Conservation (phyloP, 2,113 vertebrate genomes). For the Redunca redunca region DNA sequence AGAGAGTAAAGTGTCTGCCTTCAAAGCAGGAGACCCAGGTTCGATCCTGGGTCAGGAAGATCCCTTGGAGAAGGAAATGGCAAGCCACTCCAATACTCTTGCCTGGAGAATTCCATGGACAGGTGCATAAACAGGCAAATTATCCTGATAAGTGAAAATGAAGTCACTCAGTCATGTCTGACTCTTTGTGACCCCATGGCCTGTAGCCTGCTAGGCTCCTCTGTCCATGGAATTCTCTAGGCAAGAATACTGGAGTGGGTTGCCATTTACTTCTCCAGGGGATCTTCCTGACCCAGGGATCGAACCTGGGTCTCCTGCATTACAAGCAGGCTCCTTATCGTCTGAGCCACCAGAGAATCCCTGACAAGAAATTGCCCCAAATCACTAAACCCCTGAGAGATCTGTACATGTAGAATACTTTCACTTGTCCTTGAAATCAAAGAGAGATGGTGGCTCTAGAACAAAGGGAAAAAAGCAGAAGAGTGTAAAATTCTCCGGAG, state of each 20-base stretch:
- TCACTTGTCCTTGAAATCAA: neutral
- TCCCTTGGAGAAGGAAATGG: neutral
- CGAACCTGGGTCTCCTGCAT: too few species aligned
- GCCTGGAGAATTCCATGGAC: neutral
- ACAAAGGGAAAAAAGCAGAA: neutral
- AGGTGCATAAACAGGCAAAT: neutral
- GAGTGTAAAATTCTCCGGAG: neutral
- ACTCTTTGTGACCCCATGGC: neutral
- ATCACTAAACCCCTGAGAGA: neutral
- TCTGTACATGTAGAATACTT: neutral
- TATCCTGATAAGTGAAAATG: neutral
- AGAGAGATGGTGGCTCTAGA: neutral
- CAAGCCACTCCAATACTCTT: neutral
- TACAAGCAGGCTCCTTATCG: too few species aligned
- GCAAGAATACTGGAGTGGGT: neutral
- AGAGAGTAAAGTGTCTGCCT: neutral
- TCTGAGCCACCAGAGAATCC: neutral
- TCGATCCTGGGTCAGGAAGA: neutral
- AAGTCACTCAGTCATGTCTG: neutral
- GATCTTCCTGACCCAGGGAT: neutral
- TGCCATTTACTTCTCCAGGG: neutral
- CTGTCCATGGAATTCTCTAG: neutral
- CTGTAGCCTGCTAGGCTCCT: neutral
- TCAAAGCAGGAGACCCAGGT: neutral
- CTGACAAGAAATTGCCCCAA: neutral